phyloP scores from a whole-genome alignment of 2,888 invertebrate species.

The Hirtodrosophila confusa region DNA sequence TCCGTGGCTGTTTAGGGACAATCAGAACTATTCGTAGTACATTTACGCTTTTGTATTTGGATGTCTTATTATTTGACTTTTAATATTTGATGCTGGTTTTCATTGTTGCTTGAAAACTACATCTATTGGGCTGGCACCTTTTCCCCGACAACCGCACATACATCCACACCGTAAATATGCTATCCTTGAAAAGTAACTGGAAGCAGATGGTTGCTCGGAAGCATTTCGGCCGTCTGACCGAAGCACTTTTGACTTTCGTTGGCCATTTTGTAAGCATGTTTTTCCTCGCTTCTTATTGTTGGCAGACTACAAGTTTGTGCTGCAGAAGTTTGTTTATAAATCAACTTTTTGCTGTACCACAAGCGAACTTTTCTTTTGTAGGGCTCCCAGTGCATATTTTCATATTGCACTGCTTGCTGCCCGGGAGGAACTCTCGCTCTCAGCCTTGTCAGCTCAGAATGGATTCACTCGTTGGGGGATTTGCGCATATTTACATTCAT shows the following conservation, averaged over 20 bases:
- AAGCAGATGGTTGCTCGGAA: slow-evolving; percentile 20
- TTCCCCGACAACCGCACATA: not conserved
- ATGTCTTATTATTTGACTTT: slow-evolving; percentile 48
- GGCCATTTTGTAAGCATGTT: slow-evolving; percentile 47
- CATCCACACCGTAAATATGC: too few species aligned
- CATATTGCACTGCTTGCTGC: slow-evolving; percentile 9
- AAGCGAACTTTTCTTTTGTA: slow-evolving; percentile 31
- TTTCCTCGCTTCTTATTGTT: slow-evolving; percentile 58
- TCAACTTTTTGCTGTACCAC: slow-evolving; percentile 60
- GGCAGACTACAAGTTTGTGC: slow-evolving; percentile 60
- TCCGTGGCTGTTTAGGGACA: not conserved
- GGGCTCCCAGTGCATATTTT: slow-evolving; percentile 36
- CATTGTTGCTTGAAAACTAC: slow-evolving; percentile 8
- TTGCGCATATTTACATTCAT: slow-evolving; percentile 59
- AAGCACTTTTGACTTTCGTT: slow-evolving; percentile 49
- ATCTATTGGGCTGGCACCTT: slow-evolving; percentile 36
- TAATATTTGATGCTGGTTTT: slow-evolving; percentile 48
- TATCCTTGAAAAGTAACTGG: not conserved
- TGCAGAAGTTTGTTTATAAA: slow-evolving; percentile 73
- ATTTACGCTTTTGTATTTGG: slow-evolving; percentile 36
- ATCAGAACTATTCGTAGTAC: slow-evolving; percentile 23
- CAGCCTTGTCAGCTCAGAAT: slow-evolving; percentile 31
- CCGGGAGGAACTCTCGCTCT: slow-evolving; percentile 30
- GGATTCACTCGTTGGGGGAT: slow-evolving; percentile 45
- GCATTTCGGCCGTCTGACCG: slow-evolving; percentile 5